These are phyloP conservation scores for Phaethornis superciliosus DNA, from an alignment of 2,113 vertebrate genomes.

Conservation along the genomic window DNA sequence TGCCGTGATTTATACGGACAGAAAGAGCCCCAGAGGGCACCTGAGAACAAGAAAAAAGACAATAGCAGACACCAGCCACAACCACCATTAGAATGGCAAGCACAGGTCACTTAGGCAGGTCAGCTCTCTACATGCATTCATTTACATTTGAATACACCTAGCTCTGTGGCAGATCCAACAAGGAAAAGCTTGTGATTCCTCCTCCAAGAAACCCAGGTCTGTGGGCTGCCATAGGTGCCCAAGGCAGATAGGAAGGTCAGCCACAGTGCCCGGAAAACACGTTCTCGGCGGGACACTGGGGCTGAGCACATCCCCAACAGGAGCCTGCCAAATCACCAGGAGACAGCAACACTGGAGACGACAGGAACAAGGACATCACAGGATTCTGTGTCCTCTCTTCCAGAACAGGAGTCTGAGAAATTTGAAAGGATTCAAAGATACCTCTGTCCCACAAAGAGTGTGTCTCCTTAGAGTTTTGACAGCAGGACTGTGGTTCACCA, in stretches of 20 bases:
- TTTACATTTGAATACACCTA: neutral
- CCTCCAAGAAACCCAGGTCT: neutral
- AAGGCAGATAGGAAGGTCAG: neutral
- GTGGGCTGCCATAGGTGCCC: neutral
- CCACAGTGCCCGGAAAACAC: neutral
- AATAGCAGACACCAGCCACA: fast-evolving
- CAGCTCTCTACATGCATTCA: neutral
- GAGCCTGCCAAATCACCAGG: neutral
- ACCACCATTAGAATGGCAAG: neutral
- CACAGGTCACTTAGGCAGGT: neutral
- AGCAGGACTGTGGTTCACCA: neutral
- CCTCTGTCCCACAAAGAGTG: neutral
- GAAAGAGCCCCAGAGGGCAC: neutral
- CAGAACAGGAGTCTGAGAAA: neutral
- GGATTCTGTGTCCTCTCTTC: neutral
- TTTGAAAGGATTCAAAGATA: neutral
- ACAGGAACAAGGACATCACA: neutral
- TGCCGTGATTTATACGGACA: neutral
- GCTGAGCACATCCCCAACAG: neutral
- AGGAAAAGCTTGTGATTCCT: neutral
- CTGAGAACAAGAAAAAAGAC: neutral
- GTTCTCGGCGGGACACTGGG: neutral
- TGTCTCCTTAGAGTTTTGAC: neutral
- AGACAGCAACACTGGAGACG: neutral
- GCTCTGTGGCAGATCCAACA: neutral